phyloP scores from a whole-genome alignment of 2,888 invertebrate genomes.

The Plusia festucae region DNA sequence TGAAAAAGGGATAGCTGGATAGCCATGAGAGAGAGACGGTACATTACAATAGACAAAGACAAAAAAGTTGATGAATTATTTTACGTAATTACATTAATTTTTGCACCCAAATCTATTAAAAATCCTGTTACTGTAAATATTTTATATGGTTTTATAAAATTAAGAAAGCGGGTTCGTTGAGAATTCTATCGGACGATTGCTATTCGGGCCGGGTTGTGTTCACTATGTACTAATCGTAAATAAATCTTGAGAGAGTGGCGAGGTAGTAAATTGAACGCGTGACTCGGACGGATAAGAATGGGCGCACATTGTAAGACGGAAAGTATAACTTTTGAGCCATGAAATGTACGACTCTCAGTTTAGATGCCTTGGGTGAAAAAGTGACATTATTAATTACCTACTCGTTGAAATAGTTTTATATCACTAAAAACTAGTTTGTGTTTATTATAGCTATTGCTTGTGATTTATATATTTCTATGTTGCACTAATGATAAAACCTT shows the following conservation, averaged over 20 bases:
- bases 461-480: too few relatives aligned
- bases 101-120: constrained; percentile 17
- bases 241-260: constrained; percentile 71
- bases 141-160: constrained; percentile 55
- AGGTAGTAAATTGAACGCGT: constrained; percentile 71
- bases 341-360: not conserved
- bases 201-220: constrained; percentile 66
- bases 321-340: constrained; percentile 13
- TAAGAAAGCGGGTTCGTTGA: constrained; percentile 50
- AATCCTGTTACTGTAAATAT: constrained; percentile 44
- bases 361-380: too few relatives aligned
- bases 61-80: not conserved
- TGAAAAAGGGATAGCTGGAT: constrained; percentile 1
- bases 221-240: constrained; percentile 75
- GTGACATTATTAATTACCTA: too few relatives aligned
- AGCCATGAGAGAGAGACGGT: not conserved
- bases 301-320: constrained; percentile 31
- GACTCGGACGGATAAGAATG: constrained; percentile 58
- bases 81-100: not conserved
- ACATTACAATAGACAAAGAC: not conserved
- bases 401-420: too few relatives aligned
- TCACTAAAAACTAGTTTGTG: too few relatives aligned
- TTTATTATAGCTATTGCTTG: too few relatives aligned
- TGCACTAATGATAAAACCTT: too few relatives aligned
- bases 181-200: constrained; percentile 63